phyloP scores from a whole-genome alignment of 1,140 invertebrate species.

The Psilanteris sp. region DNA sequence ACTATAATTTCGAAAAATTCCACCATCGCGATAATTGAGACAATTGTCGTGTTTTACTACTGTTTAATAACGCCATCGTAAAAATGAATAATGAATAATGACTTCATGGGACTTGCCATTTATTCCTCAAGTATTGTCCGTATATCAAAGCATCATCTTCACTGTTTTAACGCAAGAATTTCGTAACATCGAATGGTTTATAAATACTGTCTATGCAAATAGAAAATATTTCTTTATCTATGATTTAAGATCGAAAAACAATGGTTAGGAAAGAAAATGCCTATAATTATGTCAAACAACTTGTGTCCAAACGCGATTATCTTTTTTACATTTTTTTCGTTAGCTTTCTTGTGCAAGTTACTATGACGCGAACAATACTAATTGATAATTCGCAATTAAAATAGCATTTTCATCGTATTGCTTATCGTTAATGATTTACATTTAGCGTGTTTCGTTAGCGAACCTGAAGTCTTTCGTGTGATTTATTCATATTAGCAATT shows the following conservation, averaged over 20 bases:
- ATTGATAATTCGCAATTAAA: no score
- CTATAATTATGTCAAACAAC: conserved; percentile 3
- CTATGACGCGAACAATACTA: no score
- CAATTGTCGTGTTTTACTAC: conserved; percentile 40
- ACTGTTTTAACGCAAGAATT: conserved; percentile 34
- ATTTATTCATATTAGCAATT: no score
- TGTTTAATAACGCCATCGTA: conserved; percentile 25
- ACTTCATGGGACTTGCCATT: conserved; percentile 22
- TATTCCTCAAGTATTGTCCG: conserved; percentile 20
- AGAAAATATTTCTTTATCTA: conserved; percentile 21
- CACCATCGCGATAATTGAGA: conserved; percentile 5
- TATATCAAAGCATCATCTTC: conserved; percentile 43
- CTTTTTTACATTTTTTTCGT: not conserved
- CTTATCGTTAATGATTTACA: no score
- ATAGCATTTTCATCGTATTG: no score
- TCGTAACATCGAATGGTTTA: conserved; percentile 9
- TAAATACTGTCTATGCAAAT: conserved; percentile 14
- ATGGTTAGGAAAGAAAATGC: conserved; percentile 10
- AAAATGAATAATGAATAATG: conserved; percentile 50
- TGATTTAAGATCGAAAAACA: conserved; percentile 8
- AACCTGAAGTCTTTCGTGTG: no score
- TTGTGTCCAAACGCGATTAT: conserved; percentile 4
- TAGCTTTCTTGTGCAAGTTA: no score
- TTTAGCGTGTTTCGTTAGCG: no score
- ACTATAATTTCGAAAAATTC: no score